Evolutionary conservation across 2,888 invertebrate species (phyloP).

Genomic region (Cataglyphis livida): DNA sequence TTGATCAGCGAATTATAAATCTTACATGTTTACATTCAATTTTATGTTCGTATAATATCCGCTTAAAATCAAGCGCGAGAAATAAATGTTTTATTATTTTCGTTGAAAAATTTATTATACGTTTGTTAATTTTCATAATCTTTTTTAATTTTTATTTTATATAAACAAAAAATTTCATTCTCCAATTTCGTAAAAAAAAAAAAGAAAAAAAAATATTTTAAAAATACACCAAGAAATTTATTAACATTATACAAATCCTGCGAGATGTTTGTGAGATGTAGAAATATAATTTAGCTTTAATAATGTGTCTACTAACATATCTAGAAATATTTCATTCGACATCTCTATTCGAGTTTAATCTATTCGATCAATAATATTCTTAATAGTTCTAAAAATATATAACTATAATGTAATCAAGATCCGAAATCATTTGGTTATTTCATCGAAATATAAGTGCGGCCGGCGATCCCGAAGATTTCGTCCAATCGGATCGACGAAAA

Average conservation of each 20-base stretch:
- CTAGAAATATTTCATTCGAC: neutral
- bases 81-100: neutral
- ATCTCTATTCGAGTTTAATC: neutral
- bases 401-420: neutral
- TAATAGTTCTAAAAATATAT: conserved; percentile 2
- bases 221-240: neutral
- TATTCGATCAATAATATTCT: neutral
- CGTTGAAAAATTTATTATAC: neutral
- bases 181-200: neutral
- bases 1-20: neutral
- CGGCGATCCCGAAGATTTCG: neutral
- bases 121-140: neutral
- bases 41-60: neutral
- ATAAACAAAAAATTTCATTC: neutral
- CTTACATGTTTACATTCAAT: neutral
- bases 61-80: neutral
- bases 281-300: neutral
- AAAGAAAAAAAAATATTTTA: neutral
- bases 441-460: neutral
- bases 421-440: conserved; percentile 7
- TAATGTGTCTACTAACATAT: neutral
- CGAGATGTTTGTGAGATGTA: neutral
- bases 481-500: neutral
- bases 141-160: neutral
- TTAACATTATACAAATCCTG: neutral